A percentile compares a stretch with the other conserved stretches of the same genome.
Evolutionary conservation across 2,888 invertebrate species (phyloP).

Genomic region (Eulithis testata): DNA sequence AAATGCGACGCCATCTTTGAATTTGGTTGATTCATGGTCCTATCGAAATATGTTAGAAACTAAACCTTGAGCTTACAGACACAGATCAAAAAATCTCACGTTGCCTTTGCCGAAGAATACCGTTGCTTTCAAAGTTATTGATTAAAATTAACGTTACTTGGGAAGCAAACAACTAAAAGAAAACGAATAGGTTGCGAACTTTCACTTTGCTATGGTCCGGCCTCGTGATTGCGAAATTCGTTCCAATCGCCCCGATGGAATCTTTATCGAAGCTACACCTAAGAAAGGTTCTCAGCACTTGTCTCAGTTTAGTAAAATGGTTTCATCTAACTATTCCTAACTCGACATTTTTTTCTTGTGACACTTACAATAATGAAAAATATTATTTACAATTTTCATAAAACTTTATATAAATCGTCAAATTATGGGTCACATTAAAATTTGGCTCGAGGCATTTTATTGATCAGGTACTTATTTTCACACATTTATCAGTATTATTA

Average conservation of each 20-base stretch:
- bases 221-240: conserved; percentile 64
- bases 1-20: conserved; percentile 78
- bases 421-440: too few species aligned
- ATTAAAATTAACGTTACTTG: conserved; percentile 48
- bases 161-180: conserved; percentile 51
- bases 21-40: conserved; percentile 71
- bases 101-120: conserved; percentile 9
- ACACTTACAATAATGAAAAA: too few species aligned
- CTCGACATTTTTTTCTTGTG: too few species aligned
- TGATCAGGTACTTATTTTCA: too few species aligned
- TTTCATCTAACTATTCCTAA: background rate
- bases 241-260: conserved; percentile 46
- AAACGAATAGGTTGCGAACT: conserved; percentile 65
- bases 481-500: too few species aligned
- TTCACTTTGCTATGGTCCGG: conserved; percentile 69
- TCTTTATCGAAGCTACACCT: conserved; percentile 26
- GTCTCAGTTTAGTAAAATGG: background rate
- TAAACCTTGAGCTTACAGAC: conserved; percentile 26
- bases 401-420: too few species aligned
- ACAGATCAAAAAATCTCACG: background rate
- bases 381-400: too few species aligned
- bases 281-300: conserved; percentile 19
- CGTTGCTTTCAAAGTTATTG: conserved; percentile 24
- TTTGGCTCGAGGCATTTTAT: too few species aligned
- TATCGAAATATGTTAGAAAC: conserved; percentile 46